Conservation (phyloP, 2,113 vertebrate species). For the Azemiops feae region DNA sequence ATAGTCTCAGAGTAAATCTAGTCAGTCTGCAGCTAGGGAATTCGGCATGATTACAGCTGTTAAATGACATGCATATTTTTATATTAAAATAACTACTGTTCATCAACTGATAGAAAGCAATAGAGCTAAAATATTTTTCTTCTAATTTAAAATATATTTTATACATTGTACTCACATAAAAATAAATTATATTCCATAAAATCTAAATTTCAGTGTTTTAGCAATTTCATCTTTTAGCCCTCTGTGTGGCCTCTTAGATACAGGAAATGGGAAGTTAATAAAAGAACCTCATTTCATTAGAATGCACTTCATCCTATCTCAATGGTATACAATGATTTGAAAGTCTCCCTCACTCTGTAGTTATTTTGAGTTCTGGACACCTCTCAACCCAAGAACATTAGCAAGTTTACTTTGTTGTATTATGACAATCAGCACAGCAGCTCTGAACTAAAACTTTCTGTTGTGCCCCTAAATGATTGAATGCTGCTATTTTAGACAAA, state of each 20-base stretch:
- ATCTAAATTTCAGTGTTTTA: neutral
- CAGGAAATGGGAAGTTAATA: neutral
- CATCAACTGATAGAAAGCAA: neutral
- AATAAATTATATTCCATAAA: constrained; percentile 16
- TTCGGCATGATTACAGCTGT: neutral
- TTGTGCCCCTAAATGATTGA: neutral
- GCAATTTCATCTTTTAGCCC: neutral
- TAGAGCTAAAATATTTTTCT: neutral
- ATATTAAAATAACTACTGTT: neutral
- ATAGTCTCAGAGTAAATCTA: neutral
- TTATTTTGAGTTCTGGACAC: neutral
- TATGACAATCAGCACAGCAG: neutral
- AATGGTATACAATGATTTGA: neutral
- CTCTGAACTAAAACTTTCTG: neutral
- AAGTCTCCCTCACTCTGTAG: constrained; percentile 32
- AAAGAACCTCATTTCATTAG: constrained; percentile 19
- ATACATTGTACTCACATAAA: neutral
- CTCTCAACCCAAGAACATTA: constrained; percentile 19
- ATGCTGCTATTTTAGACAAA: constrained; percentile 25
- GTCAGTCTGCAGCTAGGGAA: neutral
- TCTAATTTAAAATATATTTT: neutral
- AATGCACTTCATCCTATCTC: neutral
- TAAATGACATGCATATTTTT: neutral
- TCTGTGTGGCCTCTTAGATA: neutral
- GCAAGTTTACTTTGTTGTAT: constrained; percentile 18